A percentile compares a stretch with the other conserved stretches of the same genome.
phyloP scores from a whole-genome alignment of 2,888 invertebrate genomes.

The Epiblema foenella region DNA sequence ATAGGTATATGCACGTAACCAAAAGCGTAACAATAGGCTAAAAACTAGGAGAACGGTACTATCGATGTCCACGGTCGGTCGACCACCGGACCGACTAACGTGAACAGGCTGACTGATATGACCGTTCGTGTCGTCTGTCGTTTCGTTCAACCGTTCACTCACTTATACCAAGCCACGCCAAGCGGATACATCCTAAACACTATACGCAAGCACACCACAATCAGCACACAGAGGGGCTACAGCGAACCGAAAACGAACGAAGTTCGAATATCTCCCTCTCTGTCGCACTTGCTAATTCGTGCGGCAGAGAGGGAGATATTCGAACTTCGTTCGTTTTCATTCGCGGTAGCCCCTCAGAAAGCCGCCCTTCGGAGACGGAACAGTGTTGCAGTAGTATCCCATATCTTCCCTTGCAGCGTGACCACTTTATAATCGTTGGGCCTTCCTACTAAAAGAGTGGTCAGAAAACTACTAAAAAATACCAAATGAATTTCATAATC shows the following conservation, averaged over 20 bases:
- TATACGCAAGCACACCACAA: conserved; percentile 6
- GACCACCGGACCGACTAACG: conserved; percentile 14
- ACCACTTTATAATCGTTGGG: too few relatives aligned
- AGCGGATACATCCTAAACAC: not conserved
- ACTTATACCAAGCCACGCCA: too few relatives aligned
- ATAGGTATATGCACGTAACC: conserved; percentile 30
- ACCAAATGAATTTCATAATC: too few relatives aligned
- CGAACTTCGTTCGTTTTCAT: too few relatives aligned
- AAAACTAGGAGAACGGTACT: conserved; percentile 11
- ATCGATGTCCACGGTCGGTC: conserved; percentile 16
- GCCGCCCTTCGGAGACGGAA: not conserved
- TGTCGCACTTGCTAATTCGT: too few relatives aligned
- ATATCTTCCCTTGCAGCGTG: not conserved
- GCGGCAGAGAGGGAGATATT: too few relatives aligned
- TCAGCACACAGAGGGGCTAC: not conserved
- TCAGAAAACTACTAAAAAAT: too few relatives aligned
- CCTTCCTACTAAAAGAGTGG: too few relatives aligned
- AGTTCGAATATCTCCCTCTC: too few relatives aligned
- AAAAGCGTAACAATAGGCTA: conserved; percentile 25
- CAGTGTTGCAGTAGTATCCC: not conserved
- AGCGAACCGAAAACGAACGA: too few relatives aligned
- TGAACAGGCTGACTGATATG: conserved; percentile 24
- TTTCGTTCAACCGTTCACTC: too few relatives aligned
- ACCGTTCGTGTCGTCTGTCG: not conserved
- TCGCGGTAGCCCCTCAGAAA: too few relatives aligned